A percentile compares a stretch with the other conserved stretches of the same genome.
These are phyloP conservation scores for Drosophila pruinosa DNA, from an alignment of 1,140 invertebrate genomes.

Conservation along the genomic window DNA sequence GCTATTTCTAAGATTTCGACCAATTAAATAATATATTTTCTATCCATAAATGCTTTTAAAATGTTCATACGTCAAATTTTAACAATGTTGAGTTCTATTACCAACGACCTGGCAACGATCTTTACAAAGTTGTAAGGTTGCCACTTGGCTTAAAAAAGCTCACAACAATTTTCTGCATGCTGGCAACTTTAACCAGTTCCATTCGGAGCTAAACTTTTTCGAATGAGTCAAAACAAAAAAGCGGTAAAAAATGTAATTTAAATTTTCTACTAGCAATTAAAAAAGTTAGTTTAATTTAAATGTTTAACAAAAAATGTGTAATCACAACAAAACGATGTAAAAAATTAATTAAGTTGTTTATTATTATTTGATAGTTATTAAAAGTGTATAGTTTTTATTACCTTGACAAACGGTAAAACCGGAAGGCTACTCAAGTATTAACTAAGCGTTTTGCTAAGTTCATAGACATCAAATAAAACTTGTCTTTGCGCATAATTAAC, in stretches of 20 bases:
- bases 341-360: not conserved
- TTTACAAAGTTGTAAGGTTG: not conserved
- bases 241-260: not conserved
- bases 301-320: not conserved
- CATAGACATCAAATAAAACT: constrained; percentile 6
- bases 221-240: not conserved
- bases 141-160: not conserved
- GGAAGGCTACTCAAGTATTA: constrained; percentile 18
- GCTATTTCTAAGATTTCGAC: too few species aligned
- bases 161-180: not conserved
- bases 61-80: not conserved
- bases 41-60: too few species aligned
- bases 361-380: not conserved
- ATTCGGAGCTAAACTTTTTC: not conserved
- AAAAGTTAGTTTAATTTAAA: not conserved
- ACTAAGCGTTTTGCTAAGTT: constrained; percentile 7
- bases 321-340: not conserved
- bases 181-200: constrained; percentile 20
- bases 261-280: not conserved
- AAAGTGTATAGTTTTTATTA: not conserved
- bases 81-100: not conserved
- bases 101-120: not conserved
- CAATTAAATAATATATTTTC: too few species aligned
- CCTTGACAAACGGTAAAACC: constrained; percentile 17
- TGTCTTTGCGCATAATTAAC: constrained; percentile 49